Percentiles rank a stretch among this genome's conserved stretches.
These are phyloP conservation scores for Tarsius wallacei DNA, from an alignment of 2,797 vertebrate genomes.

Conservation along the genomic window DNA sequence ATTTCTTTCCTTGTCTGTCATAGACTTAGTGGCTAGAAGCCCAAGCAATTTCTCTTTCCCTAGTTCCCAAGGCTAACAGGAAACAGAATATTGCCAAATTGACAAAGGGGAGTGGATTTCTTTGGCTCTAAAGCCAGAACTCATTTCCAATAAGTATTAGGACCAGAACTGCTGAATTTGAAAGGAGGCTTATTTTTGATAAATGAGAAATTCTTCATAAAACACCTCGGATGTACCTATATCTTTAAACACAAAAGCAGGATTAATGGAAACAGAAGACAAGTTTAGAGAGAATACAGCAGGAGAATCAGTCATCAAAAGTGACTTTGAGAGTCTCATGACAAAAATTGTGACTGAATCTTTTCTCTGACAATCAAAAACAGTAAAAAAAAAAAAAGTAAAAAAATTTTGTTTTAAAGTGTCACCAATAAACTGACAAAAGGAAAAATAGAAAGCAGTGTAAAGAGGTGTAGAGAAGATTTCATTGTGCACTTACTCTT, in stretches of 20 bases:
- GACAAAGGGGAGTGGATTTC: neutral
- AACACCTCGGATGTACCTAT: neutral
- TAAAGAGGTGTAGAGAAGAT: rapidly evolving
- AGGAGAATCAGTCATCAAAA: neutral
- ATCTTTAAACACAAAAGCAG: neutral
- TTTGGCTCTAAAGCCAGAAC: neutral
- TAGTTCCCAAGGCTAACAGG: neutral
- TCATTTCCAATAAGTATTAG: neutral
- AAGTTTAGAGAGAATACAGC: neutral
- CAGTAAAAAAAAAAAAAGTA: neutral
- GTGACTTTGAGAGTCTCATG: neutral
- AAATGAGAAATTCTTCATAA: neutral
- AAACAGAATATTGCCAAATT: neutral
- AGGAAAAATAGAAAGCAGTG: rapidly evolving
- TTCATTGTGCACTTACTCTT: slow-evolving; percentile 80
- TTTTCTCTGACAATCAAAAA: neutral
- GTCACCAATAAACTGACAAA: rapidly evolving
- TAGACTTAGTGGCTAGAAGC: rapidly evolving
- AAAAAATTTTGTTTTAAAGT: neutral
- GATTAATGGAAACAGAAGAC: neutral
- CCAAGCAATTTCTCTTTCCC: neutral
- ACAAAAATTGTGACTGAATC: neutral
- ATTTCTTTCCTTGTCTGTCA: too few species aligned
- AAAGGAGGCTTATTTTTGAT: neutral
- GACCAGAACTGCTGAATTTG: neutral